Evolutionary conservation across 2,797 vertebrate genomes (phyloP).

Genomic region (Gambusia yucatana): DNA sequence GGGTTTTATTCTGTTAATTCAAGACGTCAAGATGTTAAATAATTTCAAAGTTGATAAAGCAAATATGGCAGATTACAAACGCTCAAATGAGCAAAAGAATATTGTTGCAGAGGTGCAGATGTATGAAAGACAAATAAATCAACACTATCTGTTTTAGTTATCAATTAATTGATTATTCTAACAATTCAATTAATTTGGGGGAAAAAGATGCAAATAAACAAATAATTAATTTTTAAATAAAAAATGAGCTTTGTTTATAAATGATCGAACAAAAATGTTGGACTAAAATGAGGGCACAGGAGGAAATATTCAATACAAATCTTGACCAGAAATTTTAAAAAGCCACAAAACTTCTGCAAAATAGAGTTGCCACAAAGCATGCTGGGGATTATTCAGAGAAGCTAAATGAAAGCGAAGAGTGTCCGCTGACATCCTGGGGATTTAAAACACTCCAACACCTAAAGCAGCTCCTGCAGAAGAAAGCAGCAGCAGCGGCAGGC

Average conservation of each 20-base stretch:
- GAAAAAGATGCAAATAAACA: no score
- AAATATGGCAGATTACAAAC: neutral
- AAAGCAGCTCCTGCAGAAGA: constrained; percentile 44
- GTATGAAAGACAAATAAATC: no score
- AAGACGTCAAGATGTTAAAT: neutral
- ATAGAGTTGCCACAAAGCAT: neutral
- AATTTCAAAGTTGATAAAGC: neutral
- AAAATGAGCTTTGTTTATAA: neutral
- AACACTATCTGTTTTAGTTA: no score
- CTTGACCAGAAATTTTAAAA: neutral
- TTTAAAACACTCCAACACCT: constrained; percentile 42
- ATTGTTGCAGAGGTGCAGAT: neutral
- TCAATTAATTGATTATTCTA: no score
- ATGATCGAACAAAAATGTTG: neutral
- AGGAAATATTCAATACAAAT: neutral
- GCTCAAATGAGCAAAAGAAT: neutral
- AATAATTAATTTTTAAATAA: no score
- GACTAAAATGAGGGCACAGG: neutral
- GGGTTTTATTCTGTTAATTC: neutral
- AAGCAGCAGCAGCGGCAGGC: constrained; percentile 56
- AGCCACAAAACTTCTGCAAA: neutral
- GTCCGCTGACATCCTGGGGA: constrained; percentile 39
- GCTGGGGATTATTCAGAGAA: constrained; percentile 14
- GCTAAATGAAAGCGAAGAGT: constrained; percentile 10
- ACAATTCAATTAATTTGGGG: no score